A percentile compares a stretch with the other conserved stretches of the same genome.
Conservation (phyloP, 35 echinoderm and acorn worm genomes). For the Chiridota heheva region DNA sequence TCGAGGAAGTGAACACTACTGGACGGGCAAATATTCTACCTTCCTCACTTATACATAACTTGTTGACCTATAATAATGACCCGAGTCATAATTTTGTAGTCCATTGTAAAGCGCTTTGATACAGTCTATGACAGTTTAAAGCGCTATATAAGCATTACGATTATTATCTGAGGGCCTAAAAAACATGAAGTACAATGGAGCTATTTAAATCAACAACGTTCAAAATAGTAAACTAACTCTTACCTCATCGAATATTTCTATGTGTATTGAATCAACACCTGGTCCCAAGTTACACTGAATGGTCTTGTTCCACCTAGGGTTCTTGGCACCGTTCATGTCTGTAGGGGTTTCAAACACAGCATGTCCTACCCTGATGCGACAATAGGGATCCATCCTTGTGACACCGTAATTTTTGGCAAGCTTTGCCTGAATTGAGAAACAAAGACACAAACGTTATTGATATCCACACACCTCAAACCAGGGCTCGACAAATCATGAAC, state of each 20-base stretch:
- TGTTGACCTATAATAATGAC: too few species aligned
- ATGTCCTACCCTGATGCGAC: conserved; percentile 90
- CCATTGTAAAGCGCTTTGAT: too few species aligned
- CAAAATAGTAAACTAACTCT: too few species aligned
- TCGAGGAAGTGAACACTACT: background rate
- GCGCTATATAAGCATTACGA: too few species aligned
- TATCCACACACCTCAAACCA: background rate
- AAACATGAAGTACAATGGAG: too few species aligned
- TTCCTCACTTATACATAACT: background rate
- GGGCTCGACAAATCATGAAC: background rate
- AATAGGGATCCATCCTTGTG: conserved; percentile 98
- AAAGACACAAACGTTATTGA: background rate
- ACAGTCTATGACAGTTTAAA: too few species aligned
- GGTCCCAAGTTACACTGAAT: conserved; percentile 92
- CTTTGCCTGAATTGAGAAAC: conserved; percentile 51
- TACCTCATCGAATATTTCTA: conserved; percentile 99
- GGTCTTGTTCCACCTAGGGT: conserved; percentile 97
- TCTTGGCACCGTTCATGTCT: conserved; percentile 92
- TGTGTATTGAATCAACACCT: conserved; percentile 82
- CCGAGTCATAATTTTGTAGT: too few species aligned
- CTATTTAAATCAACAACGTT: too few species aligned
- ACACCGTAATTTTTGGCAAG: conserved; percentile 96
- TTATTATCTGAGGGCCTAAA: too few species aligned
- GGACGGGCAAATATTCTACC: background rate
- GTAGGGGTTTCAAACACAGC: conserved; percentile 99